Evolutionary conservation across 2,797 vertebrate species (phyloP).

Genomic region (Lagodon rhomboides): DNA sequence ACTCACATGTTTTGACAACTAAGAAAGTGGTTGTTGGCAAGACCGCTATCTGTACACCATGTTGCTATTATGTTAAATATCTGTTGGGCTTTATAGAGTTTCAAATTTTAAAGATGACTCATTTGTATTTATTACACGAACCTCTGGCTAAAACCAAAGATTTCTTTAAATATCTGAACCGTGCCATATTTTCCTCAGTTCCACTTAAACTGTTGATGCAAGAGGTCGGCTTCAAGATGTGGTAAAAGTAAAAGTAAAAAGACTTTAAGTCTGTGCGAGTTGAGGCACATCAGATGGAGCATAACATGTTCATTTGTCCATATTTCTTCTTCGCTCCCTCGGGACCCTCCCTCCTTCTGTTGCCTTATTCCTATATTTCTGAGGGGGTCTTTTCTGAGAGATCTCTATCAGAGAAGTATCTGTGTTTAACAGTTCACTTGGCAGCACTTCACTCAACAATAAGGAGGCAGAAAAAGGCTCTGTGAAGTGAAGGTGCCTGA

Average conservation of each 20-base stretch:
- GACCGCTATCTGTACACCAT: not conserved
- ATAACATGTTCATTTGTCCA: conserved; percentile 85
- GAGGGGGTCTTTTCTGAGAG: conserved; percentile 64
- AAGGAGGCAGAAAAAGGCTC: conserved; percentile 48
- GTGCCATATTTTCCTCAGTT: conserved; percentile 1
- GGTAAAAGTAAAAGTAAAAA: conserved; percentile 60
- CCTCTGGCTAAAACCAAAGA: not conserved
- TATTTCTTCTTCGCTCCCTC: conserved; percentile 79
- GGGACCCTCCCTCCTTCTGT: conserved; percentile 79
- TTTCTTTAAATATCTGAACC: not conserved
- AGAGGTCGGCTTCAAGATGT: conserved; percentile 33
- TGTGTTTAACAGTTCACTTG: conserved; percentile 79
- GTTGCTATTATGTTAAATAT: not conserved
- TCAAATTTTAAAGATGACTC: not conserved
- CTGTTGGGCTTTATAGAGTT: not conserved
- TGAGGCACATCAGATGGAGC: conserved; percentile 72
- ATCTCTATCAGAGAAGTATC: conserved; percentile 82
- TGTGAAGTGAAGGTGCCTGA: conserved; percentile 43
- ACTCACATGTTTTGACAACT: not conserved
- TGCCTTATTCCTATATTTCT: conserved; percentile 81
- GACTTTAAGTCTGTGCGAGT: conserved; percentile 65
- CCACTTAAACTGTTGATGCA: conserved; percentile 11
- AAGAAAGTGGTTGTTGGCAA: not conserved
- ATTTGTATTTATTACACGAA: conserved; percentile 2
- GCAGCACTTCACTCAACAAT: conserved; percentile 75